Evolutionary conservation across 1,140 invertebrate genomes (phyloP).

Genomic region (Contarinia nasturtii): DNA sequence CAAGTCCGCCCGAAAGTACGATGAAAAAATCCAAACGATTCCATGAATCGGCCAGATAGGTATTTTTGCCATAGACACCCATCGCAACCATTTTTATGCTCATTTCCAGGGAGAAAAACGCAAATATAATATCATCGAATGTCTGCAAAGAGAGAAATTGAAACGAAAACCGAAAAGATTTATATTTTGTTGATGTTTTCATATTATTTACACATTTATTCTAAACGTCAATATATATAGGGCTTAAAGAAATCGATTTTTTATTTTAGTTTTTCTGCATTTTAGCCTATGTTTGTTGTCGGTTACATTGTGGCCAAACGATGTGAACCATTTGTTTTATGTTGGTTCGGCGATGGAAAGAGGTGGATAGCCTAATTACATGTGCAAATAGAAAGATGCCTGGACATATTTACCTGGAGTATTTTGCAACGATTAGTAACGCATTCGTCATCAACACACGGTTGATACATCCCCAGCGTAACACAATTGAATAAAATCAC

Average conservation of each 20-base stretch:
- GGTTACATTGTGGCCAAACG: not conserved
- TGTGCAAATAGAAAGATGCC: not conserved
- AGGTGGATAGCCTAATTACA: not conserved
- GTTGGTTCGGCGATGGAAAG: too few species aligned
- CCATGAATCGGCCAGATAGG: constrained; percentile 95
- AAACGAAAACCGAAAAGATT: constrained; percentile 7
- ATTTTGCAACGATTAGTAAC: constrained; percentile 80
- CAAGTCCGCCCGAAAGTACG: constrained; percentile 80
- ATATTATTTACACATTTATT: not conserved
- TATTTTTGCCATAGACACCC: constrained; percentile 87
- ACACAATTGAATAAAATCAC: constrained; percentile 97
- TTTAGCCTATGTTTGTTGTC: too few species aligned
- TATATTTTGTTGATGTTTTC: constrained; percentile 4
- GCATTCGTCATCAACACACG: constrained; percentile 90
- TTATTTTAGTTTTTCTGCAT: too few species aligned
- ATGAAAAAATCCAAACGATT: constrained; percentile 98
- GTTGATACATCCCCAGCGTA: constrained; percentile 98
- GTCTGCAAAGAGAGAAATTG: constrained; percentile 34
- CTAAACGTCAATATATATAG: not conserved
- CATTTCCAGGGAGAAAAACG: constrained; percentile 93
- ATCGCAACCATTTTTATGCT: constrained; percentile 96
- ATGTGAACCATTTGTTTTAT: too few species aligned
- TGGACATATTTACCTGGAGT: constrained; percentile 48
- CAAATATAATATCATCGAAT: constrained; percentile 97
- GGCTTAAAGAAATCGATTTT: not conserved